Base-by-base conservation (phyloP, 2,113 vertebrate species). In the Periophthalmodon schlosseri region DNA sequence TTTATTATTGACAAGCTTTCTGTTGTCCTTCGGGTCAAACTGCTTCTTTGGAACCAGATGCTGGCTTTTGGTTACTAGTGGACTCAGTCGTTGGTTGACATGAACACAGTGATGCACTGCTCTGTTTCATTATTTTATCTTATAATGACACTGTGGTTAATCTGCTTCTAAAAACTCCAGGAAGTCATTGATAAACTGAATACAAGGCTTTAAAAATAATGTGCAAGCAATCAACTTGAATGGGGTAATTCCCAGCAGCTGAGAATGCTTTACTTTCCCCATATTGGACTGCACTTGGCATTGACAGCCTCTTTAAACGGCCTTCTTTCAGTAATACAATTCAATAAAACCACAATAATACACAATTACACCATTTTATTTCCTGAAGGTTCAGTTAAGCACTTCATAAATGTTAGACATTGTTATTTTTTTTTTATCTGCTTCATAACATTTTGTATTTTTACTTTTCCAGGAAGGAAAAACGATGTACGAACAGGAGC, bases 401-500 rank as follows among this genome's bases (percentile, higher is more conserved):
- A 16, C 15, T 16, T 20, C 50, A 52, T 52, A 18, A 52, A 6
- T 18, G 15, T 18, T 16, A 18, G 16, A 52, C 4, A 18, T 52
- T 16, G 24, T 15, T 15, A 14, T 61, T 61, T 2, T 14, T 20
- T 3, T 3, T 65, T 11, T 28, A 28, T 28, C 18, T 13, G 47
- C 15, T 47, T n/a, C 14, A 23, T 46, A 61, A 34, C 47, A 3
- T 21, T 52, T 33, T n/a, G 5, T 57, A 13, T 11, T 21, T 52
- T 69, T 67, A 39, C 73, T 28, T 83, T 87, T 90, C 64, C 91
- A 99, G 97, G 97, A 98, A 87, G 97, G 96, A 46, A 97, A 95
- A 91, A 92, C 93, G 84, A 91, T 96, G 89, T 99, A 96, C 84
- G 97, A 99, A 84, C 98, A 99, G 89, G 98, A 99, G 84, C 93